phyloP scores from a whole-genome alignment of 2,113 vertebrate genomes.

The Gallinago jamesoni region DNA sequence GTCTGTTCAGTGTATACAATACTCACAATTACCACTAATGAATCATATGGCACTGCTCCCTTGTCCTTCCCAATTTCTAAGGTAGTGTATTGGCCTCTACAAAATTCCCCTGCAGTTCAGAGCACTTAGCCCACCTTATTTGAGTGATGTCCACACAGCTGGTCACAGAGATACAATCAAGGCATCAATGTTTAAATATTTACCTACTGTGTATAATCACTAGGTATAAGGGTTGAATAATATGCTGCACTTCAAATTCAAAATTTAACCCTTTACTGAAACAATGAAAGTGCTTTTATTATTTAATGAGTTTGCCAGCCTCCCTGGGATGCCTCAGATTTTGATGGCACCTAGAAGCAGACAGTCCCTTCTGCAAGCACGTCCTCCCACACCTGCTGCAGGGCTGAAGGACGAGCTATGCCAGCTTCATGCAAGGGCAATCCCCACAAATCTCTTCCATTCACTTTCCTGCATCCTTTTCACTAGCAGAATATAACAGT shows the following conservation, averaged over 20 bases:
- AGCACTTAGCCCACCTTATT: neutral
- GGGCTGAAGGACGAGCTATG: no score
- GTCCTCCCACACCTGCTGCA: neutral
- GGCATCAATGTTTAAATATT: neutral
- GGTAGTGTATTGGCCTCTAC: neutral
- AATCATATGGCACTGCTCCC: neutral
- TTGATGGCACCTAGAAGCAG: neutral
- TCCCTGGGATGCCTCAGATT: rapidly evolving
- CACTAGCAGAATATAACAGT: neutral
- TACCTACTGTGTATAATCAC: neutral
- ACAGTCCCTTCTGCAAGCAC: neutral
- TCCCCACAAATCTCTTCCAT: neutral
- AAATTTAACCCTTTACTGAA: neutral
- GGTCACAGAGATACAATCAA: neutral
- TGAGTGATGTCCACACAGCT: no score
- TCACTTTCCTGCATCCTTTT: neutral
- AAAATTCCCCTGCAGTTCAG: neutral
- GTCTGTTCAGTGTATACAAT: neutral
- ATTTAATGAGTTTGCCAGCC: neutral
- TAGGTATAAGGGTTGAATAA: neutral
- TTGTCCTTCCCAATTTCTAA: neutral
- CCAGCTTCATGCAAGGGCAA: neutral
- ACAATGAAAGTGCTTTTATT: neutral
- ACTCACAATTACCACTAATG: neutral
- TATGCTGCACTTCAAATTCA: neutral